Conservation (phyloP, 2,888 invertebrate species). For the Lacanobia wlatinum region DNA sequence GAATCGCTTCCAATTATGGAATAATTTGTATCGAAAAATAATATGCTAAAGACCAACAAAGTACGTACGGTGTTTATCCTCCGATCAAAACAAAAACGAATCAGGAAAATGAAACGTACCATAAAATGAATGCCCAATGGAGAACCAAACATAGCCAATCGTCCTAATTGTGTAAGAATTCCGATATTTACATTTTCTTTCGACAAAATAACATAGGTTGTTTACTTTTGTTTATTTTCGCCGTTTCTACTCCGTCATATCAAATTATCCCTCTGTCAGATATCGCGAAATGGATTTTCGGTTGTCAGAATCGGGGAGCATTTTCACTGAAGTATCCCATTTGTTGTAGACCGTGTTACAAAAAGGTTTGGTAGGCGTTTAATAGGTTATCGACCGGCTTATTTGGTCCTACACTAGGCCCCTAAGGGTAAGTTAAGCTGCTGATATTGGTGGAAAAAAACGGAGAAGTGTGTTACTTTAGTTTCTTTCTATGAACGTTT, state of each 20-base stretch:
- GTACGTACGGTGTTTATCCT: conserved; percentile 13
- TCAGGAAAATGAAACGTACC: conserved; percentile 22
- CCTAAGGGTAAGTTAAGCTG: conserved; percentile 40
- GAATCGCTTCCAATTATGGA: conserved; percentile 36
- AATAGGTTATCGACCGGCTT: conserved; percentile 67
- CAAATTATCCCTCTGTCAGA: conserved; percentile 80
- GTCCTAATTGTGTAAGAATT: conserved; percentile 53
- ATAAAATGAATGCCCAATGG: conserved; percentile 42
- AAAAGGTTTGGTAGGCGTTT: conserved; percentile 64
- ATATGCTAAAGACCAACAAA: conserved; percentile 27
- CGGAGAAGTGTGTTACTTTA: conserved; percentile 15
- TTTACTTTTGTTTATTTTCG: conserved; percentile 63
- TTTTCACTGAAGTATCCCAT: conserved; percentile 64
- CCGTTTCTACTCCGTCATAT: conserved; percentile 70
- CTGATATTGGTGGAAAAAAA: conserved; percentile 36
- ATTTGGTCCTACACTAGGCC: conserved; percentile 51
- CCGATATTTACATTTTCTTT: conserved; percentile 52
- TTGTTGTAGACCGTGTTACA: conserved; percentile 59
- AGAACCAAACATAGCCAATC: conserved; percentile 47
- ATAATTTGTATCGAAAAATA: conserved; percentile 13
- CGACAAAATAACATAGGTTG: conserved; percentile 33
- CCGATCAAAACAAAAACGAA: conserved; percentile 51
- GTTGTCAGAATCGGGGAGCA: conserved; percentile 69
- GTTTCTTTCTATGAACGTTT: conserved; percentile 25
- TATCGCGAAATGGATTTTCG: conserved; percentile 77